A percentile compares a stretch with the other conserved stretches of the same genome.
Evolutionary conservation across 2,113 vertebrate species (phyloP).

Genomic region (Pogonocichla stellata): DNA sequence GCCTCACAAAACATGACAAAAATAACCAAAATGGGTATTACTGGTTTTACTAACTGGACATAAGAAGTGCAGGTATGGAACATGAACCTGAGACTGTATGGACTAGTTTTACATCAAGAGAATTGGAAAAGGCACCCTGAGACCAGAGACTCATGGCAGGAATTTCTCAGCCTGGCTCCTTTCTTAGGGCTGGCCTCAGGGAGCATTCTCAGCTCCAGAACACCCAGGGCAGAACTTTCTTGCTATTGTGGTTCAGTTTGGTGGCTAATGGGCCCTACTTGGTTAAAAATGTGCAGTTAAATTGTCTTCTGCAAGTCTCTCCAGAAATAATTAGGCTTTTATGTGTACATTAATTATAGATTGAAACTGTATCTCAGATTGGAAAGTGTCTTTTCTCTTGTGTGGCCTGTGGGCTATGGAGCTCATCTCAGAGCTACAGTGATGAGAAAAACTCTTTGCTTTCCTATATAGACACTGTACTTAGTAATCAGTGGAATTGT

Average conservation of each 20-base stretch:
- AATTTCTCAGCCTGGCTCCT: not conserved
- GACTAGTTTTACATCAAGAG: not conserved
- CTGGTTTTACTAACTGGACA: not conserved
- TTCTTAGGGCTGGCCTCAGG: not conserved
- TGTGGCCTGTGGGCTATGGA: not conserved
- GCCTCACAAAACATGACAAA: not conserved
- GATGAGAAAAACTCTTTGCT: not conserved
- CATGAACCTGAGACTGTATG: not conserved
- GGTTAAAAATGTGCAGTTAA: slow-evolving; percentile 6
- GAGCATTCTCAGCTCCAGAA: not conserved
- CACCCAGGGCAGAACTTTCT: not conserved
- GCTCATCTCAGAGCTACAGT: not conserved
- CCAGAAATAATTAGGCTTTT: slow-evolving; percentile 16
- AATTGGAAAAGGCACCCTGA: not conserved
- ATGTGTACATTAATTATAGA: not conserved
- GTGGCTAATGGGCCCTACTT: not conserved
- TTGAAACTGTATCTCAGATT: not conserved
- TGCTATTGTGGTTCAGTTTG: not conserved
- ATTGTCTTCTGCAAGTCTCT: not conserved
- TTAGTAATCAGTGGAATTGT: not conserved
- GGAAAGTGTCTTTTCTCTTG: not conserved
- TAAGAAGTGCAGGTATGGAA: not conserved
- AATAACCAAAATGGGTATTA: not conserved
- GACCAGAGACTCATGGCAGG: accelerated
- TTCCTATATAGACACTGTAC: not conserved